Evolutionary conservation across 2,888 invertebrate species (phyloP), one percentile per base, ranked within the genome.

Genomic region (Stratiomys singularior): DNA sequence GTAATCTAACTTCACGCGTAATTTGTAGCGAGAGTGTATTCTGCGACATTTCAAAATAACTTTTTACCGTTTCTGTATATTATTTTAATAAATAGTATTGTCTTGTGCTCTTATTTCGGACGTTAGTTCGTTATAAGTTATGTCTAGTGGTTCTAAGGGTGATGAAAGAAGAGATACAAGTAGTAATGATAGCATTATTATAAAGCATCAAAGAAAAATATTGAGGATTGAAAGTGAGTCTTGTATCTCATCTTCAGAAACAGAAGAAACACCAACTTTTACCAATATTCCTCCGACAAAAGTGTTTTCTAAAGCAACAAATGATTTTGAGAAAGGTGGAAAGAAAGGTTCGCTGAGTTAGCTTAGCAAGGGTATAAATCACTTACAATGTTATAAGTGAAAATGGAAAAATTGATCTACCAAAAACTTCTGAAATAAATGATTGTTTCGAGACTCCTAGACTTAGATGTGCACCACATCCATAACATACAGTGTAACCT

Each of bases 11-110:
- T 18, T 67, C 67, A 37, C 67, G 67, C 30, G 28, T 67, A 67
- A 67, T 67, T 67, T 67, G 67, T 67, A 30, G 37, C 67, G 67
- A 67, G 67, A 67, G 67, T 67, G 67, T 18, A 67, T 67, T 30
- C 37, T 37, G 28, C 13, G 4, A 67, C 28, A 30, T 37, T 30
- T 67, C 28, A 67, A 67, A 67, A 67, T 30, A 67, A 67, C 37
- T 30, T 67, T 30, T 67, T 30, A 67, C 15, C 28, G 67, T 67
- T 67, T 67, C 37, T 30, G 5, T 67, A 63, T 63, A 63, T 63
- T 63, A 63, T 63, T 63, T 63, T 23, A 27, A 67, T 30, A 67
- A 67, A 67, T 30, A 67, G 9, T 15, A 28, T 30, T 67, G 67
- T 67, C 67, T n/a, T n/a, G 18, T 67, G 67, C n/a, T 67, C 28